Evolutionary conservation across 1,140 invertebrate species (phyloP).

Genomic region (Neodiprion lecontei): DNA sequence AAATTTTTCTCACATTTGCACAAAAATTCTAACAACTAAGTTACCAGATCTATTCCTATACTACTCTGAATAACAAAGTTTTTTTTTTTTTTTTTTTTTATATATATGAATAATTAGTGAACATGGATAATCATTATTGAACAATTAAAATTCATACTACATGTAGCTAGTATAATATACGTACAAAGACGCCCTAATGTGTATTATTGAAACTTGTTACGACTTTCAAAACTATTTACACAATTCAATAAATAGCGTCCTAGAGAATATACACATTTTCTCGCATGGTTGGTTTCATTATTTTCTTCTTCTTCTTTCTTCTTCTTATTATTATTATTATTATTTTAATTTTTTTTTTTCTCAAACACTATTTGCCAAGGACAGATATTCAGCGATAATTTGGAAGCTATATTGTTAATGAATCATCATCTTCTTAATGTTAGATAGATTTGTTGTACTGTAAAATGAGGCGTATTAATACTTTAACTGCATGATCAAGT

Average conservation of each 20-base stretch:
- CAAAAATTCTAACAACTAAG: constrained; percentile 7
- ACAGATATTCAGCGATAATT: constrained; percentile 7
- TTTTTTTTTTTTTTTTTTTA: background rate
- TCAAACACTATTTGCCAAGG: background rate
- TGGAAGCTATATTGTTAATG: background rate
- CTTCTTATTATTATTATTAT: background rate
- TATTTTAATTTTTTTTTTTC: constrained; percentile 6
- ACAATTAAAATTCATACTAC: constrained; percentile 10
- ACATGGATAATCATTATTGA: constrained; percentile 15
- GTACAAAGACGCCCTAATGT: constrained; percentile 2
- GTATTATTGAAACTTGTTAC: constrained; percentile 4
- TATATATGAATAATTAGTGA: constrained; percentile 4
- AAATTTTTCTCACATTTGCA: background rate
- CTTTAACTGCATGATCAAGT: no score
- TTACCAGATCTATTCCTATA: constrained; percentile 1
- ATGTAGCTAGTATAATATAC: constrained; percentile 5
- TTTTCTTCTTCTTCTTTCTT: background rate
- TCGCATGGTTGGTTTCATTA: background rate
- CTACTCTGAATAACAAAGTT: constrained; percentile 2
- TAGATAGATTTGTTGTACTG: no score
- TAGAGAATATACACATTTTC: background rate
- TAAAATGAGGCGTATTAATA: no score
- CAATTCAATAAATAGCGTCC: background rate
- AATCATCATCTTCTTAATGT: no score
- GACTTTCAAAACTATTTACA: constrained; percentile 4